Base-by-base conservation (phyloP, 2,888 invertebrate species). In the Leucoma salicis region DNA sequence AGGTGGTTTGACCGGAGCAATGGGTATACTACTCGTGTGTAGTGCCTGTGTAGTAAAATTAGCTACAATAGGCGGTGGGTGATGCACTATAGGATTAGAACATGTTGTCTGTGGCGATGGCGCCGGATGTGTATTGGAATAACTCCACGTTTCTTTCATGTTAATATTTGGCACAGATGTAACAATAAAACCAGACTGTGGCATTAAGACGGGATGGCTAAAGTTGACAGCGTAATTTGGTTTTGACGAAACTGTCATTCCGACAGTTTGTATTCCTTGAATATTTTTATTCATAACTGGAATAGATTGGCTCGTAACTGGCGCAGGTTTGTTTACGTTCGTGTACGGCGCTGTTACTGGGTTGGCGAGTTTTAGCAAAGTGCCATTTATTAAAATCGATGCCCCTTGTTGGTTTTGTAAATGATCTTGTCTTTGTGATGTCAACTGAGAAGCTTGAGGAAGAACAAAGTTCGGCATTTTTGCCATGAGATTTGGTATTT, bases 401-500 rank as follows among this genome's bases (percentile, higher is more conserved):
- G 87, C 81, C 42, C 83, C 72, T 65, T 83, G 83, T 66, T 82
- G 85, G 48, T 74, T 85, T 64, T 86, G 84, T 52, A 87, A 57
- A 58, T 83, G 83, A 43, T 88, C 86, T 60, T 84, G 82, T 49
- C 80, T 74, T 53, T 78, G 80, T 12, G 78, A 49, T 14, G 80
- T 70, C 44, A 85, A 45, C 58, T 89, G 80, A 47, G 82, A 51
- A 45, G 74, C 66, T 74, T 81, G 81, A 29, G 90, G 89, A 53
- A 90, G 78, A 40, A 90, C 81, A 52, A 80, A 90, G 70, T 92
- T 91, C 33, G 91, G 90, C 74, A 91, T 88, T 65, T 91, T 90
- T 3, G 92, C 83, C 78, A 92, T 84, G 42, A 92, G 70, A 65
- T 91, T 92, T 42, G 92, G 92, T 79, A 92, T 87, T 81, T 92